Conservation (phyloP, 2,113 vertebrate genomes). For the Hypocryptadius cinnamomeus region DNA sequence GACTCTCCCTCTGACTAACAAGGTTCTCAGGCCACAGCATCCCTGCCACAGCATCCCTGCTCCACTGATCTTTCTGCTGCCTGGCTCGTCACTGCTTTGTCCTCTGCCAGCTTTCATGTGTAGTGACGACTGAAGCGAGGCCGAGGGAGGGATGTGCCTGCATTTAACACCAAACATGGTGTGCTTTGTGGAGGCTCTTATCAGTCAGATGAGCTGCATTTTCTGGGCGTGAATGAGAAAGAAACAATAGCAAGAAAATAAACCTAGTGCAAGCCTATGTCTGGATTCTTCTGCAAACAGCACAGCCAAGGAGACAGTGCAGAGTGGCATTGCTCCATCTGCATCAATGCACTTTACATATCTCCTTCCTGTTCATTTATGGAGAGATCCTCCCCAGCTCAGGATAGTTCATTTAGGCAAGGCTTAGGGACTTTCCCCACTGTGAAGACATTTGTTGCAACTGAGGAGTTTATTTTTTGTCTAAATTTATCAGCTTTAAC, state of each 20-base stretch:
- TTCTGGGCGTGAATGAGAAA: not conserved
- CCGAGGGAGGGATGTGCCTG: accelerated
- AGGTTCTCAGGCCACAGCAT: not conserved
- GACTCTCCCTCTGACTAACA: constrained; percentile 28
- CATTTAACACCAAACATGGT: not conserved
- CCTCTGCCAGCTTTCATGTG: not conserved
- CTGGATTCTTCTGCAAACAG: not conserved
- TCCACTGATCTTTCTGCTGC: not conserved
- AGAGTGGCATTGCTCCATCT: not conserved
- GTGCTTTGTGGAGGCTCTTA: not conserved
- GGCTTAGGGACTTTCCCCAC: not conserved
- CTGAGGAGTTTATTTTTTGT: not conserved
- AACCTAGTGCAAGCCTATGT: not conserved
- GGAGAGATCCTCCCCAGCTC: not conserved
- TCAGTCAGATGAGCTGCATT: not conserved
- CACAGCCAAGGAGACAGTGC: not conserved
- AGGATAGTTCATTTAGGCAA: not conserved
- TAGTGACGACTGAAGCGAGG: accelerated
- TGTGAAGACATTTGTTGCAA: not conserved
- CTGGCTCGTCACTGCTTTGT: not conserved
- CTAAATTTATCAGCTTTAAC: not conserved
- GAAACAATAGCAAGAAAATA: not conserved
- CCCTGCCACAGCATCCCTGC: not conserved
- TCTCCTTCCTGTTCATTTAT: not conserved
- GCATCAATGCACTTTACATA: not conserved